phyloP scores from a whole-genome alignment of 2,888 invertebrate species.

The Ochropacha duplaris region DNA sequence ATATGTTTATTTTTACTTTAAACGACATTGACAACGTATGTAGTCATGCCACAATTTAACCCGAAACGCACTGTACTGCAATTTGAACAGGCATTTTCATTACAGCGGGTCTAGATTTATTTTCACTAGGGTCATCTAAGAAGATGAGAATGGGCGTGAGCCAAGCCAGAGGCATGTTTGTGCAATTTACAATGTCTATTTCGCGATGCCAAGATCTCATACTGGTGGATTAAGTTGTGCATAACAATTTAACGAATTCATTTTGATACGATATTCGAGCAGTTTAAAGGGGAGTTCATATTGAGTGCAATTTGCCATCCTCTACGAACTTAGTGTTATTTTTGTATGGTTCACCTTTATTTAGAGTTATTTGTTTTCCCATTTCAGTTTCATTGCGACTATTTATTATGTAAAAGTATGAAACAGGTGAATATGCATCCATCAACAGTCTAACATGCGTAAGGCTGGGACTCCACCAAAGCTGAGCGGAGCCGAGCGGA shows the following conservation, averaged over 20 bases:
- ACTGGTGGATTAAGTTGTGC: slow-evolving; percentile 27
- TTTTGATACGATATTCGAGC: slow-evolving; percentile 17
- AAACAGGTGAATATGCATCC: too few species aligned
- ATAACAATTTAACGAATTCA: slow-evolving; percentile 23
- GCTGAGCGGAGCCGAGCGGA: too few species aligned
- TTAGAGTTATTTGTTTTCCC: too few species aligned
- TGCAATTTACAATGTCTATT: slow-evolving; percentile 53
- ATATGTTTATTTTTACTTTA: neutral
- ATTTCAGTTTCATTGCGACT: too few species aligned
- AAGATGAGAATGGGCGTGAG: slow-evolving; percentile 57
- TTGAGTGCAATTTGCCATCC: too few species aligned
- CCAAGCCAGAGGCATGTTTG: slow-evolving; percentile 42
- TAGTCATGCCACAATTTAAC: slow-evolving; percentile 25
- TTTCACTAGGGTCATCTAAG: slow-evolving; percentile 59
- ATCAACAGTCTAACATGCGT: too few species aligned
- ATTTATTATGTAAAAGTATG: too few species aligned
- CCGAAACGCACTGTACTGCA: slow-evolving; percentile 33
- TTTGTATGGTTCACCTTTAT: too few species aligned
- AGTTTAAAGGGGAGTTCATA: slow-evolving; percentile 26
- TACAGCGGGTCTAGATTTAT: slow-evolving; percentile 55
- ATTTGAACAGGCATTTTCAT: slow-evolving; percentile 58
- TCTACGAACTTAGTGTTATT: too few species aligned
- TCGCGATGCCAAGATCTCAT: slow-evolving; percentile 31
- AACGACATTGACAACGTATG: slow-evolving; percentile 12
- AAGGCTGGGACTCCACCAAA: too few species aligned